Base-by-base conservation (phyloP, 1,140 invertebrate genomes). In the Holotrichia oblita region DNA sequence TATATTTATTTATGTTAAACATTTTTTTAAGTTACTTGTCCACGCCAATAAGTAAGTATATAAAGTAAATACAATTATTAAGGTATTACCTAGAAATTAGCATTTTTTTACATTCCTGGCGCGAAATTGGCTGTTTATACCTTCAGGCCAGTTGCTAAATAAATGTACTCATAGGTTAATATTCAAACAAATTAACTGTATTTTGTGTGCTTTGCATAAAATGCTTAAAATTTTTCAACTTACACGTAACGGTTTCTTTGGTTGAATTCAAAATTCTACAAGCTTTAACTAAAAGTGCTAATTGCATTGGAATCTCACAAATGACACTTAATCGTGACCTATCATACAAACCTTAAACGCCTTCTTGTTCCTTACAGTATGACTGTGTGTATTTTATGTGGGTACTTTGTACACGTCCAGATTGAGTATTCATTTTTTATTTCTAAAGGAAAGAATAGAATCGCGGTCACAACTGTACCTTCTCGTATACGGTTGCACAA, bases 401-500 rank as follows among this genome's bases (percentile, higher is more conserved):
- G 61, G 61, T 69, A 69, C 27, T 69, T 17, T 69, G 22, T 7
- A 69, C 22, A 69, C 22, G 61, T 69, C 22, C 61, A 20, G 61
- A 69, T 69, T 69, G 61, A 34, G 61, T 22, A 69, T 69, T 27
- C 6, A 69, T 22, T 9, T 69, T 69, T 69, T 69, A 69, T 69
- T 10, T 22, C 17, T 12, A 24, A 34, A 69, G 22, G 61, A 69
- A 69, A 69, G 22, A 69, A 69, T 69, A 27, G 6, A 69, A 69
- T 69, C 61, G 61, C 61, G 61, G 61, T 69, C 61, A 69, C 61
- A 69, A 69, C 61, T 69, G 61, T 69, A 69, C 61, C 6, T 69
- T 69, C 61, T 69, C 61, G 61, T 34, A 69, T 17, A 55, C 22
- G 61, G 22, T 69, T 69, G 22, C 61, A 69, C 61, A 69, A 69